A percentile compares a stretch with the other conserved stretches of the same genome.
phyloP scores from a whole-genome alignment of 2,888 invertebrate species.

The Azorinus chamasolen region DNA sequence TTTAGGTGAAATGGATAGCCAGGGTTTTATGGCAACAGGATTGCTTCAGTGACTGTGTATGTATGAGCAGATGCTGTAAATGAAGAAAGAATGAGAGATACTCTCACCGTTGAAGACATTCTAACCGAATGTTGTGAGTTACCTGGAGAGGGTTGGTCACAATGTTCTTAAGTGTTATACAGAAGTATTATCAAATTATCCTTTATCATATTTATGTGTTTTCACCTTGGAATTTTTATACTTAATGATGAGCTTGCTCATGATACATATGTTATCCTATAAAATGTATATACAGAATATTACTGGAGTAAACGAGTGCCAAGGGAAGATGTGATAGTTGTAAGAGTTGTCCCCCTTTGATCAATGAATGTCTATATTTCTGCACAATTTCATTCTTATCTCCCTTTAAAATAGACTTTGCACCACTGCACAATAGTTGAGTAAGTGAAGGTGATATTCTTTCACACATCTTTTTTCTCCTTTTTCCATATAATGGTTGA shows the following conservation, averaged over 20 bases:
- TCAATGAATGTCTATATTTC: slow-evolving; percentile 9
- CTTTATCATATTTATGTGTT: slow-evolving; percentile 1
- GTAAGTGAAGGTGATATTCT: not conserved
- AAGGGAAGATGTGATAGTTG: not conserved
- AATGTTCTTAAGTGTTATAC: not conserved
- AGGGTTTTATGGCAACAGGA: too few relatives aligned
- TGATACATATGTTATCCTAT: slow-evolving; percentile 3
- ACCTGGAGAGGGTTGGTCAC: too few relatives aligned
- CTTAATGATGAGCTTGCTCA: slow-evolving; percentile 38
- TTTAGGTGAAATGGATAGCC: too few relatives aligned
- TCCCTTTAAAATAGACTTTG: slow-evolving; percentile 1
- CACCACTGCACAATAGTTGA: slow-evolving; percentile 8
- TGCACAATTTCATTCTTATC: slow-evolving; percentile 11
- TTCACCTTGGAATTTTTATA: slow-evolving; percentile 35
- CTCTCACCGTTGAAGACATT: too few relatives aligned
- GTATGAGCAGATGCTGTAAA: too few relatives aligned
- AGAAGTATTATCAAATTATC: slow-evolving; percentile 18
- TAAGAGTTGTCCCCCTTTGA: slow-evolving; percentile 8
- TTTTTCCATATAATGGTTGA: slow-evolving; percentile 44
- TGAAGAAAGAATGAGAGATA: too few relatives aligned
- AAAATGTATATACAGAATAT: slow-evolving; percentile 7
- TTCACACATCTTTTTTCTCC: not conserved
- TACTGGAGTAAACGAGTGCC: not conserved
- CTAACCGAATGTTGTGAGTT: too few relatives aligned
- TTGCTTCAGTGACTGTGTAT: too few relatives aligned